Evolutionary conservation across 2,797 vertebrate genomes (phyloP).

Genomic region (Anomalospiza imberbis): DNA sequence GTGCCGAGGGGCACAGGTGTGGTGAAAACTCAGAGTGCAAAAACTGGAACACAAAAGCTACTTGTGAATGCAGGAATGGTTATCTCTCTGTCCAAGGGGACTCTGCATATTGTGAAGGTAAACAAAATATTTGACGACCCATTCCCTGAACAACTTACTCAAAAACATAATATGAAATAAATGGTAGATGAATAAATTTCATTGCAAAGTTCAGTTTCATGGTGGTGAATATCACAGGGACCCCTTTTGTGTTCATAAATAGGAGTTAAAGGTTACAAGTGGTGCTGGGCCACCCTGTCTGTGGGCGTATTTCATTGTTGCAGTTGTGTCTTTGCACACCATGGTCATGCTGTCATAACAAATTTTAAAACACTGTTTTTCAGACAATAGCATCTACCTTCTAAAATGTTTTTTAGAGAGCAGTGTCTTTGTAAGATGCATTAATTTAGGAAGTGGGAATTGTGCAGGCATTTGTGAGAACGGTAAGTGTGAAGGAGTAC

Average conservation of each 20-base stretch:
- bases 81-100: slow-evolving; percentile 88
- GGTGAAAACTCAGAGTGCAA: slow-evolving; percentile 93
- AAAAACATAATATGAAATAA: not conserved
- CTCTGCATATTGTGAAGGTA: slow-evolving; percentile 92
- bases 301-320: rapidly evolving
- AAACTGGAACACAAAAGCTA: slow-evolving; percentile 89
- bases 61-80: slow-evolving; percentile 90
- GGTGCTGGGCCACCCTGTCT: not conserved
- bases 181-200: not conserved
- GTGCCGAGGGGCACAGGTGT: slow-evolving; percentile 88
- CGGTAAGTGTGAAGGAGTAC: not conserved
- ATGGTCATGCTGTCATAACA: rapidly evolving
- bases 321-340: not conserved
- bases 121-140: not conserved
- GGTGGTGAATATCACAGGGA: not conserved
- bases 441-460: not conserved
- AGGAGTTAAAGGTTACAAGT: too few species aligned
- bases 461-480: not conserved
- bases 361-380: not conserved
- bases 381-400: not conserved
- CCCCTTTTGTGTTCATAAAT: not conserved
- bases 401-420: not conserved
- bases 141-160: not conserved
- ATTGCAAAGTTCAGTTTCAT: not conserved
- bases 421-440: not conserved